Conservation (phyloP, 2,113 vertebrate genomes). For the Melanotaenia duboulayi region DNA sequence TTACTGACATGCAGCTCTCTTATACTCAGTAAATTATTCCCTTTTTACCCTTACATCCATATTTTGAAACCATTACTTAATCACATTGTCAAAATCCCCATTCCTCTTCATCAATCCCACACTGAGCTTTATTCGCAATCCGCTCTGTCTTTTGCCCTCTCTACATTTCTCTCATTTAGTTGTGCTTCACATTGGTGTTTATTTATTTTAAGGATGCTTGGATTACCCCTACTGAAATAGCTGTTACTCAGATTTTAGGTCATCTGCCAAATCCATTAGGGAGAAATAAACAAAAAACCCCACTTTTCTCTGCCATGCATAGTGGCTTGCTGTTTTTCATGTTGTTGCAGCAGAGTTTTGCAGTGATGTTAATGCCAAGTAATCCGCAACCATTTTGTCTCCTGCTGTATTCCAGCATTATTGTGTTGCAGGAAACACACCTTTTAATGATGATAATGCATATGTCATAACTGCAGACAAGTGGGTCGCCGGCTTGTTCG, state of each 20-base stretch:
- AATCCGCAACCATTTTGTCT: slow-evolving; percentile 65
- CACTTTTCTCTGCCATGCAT: slow-evolving; percentile 65
- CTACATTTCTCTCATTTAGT: slow-evolving; percentile 60
- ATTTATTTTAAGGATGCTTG: slow-evolving; percentile 75
- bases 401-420: slow-evolving; percentile 59
- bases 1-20: slow-evolving; percentile 66
- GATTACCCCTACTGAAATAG: slow-evolving; percentile 82
- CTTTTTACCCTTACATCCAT: slow-evolving; percentile 64
- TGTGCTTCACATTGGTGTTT: slow-evolving; percentile 59
- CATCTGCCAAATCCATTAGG: slow-evolving; percentile 80
- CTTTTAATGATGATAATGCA: slow-evolving; percentile 29
- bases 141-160: slow-evolving; percentile 66
- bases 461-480: slow-evolving; percentile 29
- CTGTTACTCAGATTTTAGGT: slow-evolving; percentile 83
- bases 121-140: slow-evolving; percentile 75
- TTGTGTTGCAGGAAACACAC: slow-evolving; percentile 62
- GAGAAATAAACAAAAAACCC: slow-evolving; percentile 73
- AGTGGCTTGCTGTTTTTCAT: slow-evolving; percentile 65
- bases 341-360: slow-evolving; percentile 62
- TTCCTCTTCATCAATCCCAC: slow-evolving; percentile 77
- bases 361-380: slow-evolving; percentile 62
- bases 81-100: slow-evolving; percentile 82
- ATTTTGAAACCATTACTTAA: slow-evolving; percentile 81
- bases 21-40: slow-evolving; percentile 69
- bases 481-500: slow-evolving; percentile 13